Evolutionary conservation across 2,797 vertebrate genomes (phyloP), one percentile per base, ranked within the genome.

Genomic region (Cuculus canorus): DNA sequence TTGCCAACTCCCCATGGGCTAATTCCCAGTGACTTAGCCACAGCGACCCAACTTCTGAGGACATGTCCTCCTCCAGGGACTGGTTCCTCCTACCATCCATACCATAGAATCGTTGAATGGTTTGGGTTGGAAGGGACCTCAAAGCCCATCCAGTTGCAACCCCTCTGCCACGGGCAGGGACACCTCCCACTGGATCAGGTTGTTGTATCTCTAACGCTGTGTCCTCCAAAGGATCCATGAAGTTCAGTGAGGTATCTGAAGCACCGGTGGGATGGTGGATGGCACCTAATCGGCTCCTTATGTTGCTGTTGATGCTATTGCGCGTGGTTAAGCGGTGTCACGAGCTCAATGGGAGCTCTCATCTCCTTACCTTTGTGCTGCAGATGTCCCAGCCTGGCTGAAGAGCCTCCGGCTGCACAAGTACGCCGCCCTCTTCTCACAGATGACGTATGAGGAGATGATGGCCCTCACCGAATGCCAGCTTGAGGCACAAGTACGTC

Each of bases 391-490:
- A 22, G 98, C 98, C 28, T 99, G 99, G 99, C 96, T 99, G 78
- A 99, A 99, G 98, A 99, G 99, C 98, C 98, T 99, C 71, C 99
- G 99, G 85, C 98, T 99, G 83, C 99, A 99, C 97, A 99, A 99
- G 92, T 99, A 99, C 1, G 99, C 99, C 0, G 98, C 98, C 11
- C 98, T 99, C 69, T 99, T 99, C 98, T 99, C 99, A 11, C 99
- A 99, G 78, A 99, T 99, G 99, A 99, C 98, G 1, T 99, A 99
- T 1, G 99, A 99, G 53, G 99, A 99, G 97, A 99, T 99, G 99
- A 98, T 99, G 99, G 98, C 98, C 61, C 98, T 99, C 90, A 99
- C 99, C 0, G 99, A 99, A 96, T 98, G 99, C 95, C 99, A 99
- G 83, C 98, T 99, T 9, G 99, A 99, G 97, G 98, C 99, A 75